Evolutionary conservation across 2,888 invertebrate species (phyloP), one percentile per base, ranked within the genome.

Genomic region (Drosophila phalerata): DNA sequence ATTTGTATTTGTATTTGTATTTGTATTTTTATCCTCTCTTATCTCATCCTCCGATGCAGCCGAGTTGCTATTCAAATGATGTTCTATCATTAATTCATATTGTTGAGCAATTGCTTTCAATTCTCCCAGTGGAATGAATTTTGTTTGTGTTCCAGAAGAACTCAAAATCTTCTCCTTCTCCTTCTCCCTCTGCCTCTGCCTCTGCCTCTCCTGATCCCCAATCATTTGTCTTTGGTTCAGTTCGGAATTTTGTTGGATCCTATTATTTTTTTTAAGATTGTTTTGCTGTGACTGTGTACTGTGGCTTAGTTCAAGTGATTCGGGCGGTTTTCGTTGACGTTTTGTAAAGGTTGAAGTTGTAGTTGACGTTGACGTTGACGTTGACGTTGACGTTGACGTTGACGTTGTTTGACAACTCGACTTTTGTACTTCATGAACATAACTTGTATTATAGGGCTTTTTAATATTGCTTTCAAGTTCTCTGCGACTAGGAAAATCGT

Each of bases 71-170:
- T 19, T 55, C 25, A 19, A 51, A 19, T 32, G 58, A 13, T 51
- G 85, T 17, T 77, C 81, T 45, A 85, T 74, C 15, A 64, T 74
- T 25, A 76, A 60, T 38, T 90, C 90, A 57, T 90, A 92, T 32
- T 90, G 88, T 34, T 88, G 89, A 0, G 91, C 90, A 8, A 92
- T 65, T 8, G 77, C 77, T 70, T 90, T 89, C 1, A 92, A 70
- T 56, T 91, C 90, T 32, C 79, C 76, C 13, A 92, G 67, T n/a
- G 90, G 91, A 25, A 92, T 89, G 42, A 92, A 92, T 70, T 76
- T 90, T 0, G 92, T 92, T 75, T 92, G 92, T 0, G 88, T 90
- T 34, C 92, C 91, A 38, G 77, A 82, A 1, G 85, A 77, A 45
- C 79, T 80, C 4, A 65, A 63, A 19, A 56, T 57, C 43, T 85